A percentile compares a stretch with the other conserved stretches of the same genome.
These are phyloP conservation scores for Phlogophora meticulosa DNA, from an alignment of 2,888 invertebrate species.

Conservation along the genomic window DNA sequence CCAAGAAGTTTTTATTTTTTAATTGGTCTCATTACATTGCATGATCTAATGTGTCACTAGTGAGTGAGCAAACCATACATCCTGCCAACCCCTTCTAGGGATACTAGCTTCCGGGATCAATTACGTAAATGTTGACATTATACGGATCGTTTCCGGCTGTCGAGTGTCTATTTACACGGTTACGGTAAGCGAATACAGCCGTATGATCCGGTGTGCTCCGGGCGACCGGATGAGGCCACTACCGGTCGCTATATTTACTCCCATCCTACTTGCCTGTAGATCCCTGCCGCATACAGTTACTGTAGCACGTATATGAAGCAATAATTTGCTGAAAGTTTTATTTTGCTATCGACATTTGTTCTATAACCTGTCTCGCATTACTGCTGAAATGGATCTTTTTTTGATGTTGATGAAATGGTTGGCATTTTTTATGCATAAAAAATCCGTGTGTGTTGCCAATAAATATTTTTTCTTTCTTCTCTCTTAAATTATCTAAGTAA, in stretches of 20 bases:
- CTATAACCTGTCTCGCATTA: too few species aligned
- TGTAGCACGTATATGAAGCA: background rate
- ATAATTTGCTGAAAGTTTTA: background rate
- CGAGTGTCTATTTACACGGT: constrained; percentile 38
- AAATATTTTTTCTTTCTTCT: too few species aligned
- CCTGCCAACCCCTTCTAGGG: background rate
- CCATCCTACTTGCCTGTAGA: constrained; percentile 24
- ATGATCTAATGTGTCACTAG: background rate
- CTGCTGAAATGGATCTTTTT: too few species aligned
- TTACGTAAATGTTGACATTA: constrained; percentile 46
- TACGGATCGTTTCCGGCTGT: constrained; percentile 39
- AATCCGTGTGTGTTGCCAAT: too few species aligned
- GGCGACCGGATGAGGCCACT: constrained; percentile 26
- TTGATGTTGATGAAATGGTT: too few species aligned
- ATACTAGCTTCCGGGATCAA: constrained; percentile 21
- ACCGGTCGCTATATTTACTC: constrained; percentile 41
- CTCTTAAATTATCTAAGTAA: too few species aligned
- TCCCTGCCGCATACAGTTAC: background rate
- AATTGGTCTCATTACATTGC: background rate
- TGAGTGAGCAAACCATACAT: background rate
- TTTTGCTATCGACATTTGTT: background rate
- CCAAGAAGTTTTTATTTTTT: background rate
- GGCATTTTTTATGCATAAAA: too few species aligned
- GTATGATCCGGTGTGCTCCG: constrained; percentile 27
- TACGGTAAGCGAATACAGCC: constrained; percentile 30